A percentile compares a stretch with the other conserved stretches of the same genome.
These are phyloP conservation scores for Philotrypesis tridentata DNA, from an alignment of 1,140 invertebrate species.

Conservation along the genomic window DNA sequence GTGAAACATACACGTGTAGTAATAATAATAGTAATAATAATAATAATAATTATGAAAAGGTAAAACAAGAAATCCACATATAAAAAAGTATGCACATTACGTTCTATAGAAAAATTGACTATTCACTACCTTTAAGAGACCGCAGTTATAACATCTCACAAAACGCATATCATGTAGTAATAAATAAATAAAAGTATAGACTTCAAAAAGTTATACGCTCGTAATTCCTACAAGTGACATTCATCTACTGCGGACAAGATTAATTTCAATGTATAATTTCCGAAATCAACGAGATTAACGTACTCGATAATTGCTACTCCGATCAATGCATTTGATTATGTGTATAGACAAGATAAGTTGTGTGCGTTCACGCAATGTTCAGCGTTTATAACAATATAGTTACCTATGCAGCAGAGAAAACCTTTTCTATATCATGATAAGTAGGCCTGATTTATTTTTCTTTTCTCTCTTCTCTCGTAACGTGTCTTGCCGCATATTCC, in stretches of 20 bases:
- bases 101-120: slow-evolving; percentile 38
- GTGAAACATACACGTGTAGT: background rate
- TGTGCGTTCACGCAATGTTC: too few species aligned
- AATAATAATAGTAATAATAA: too few species aligned
- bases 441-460: background rate
- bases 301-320: too few species aligned
- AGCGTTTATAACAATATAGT: too few species aligned
- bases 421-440: background rate
- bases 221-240: slow-evolving; percentile 45
- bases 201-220: slow-evolving; percentile 37
- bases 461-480: background rate
- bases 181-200: slow-evolving; percentile 51
- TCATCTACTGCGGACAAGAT: too few species aligned
- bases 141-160: slow-evolving; percentile 1
- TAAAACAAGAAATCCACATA: slow-evolving; percentile 39
- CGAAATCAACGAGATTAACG: too few species aligned
- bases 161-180: slow-evolving; percentile 24
- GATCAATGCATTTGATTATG: too few species aligned
- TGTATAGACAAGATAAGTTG: too few species aligned
- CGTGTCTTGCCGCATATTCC: background rate
- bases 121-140: slow-evolving; percentile 28
- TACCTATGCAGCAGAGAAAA: background rate
- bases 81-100: slow-evolving; percentile 24
- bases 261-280: too few species aligned
- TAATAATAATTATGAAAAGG: slow-evolving; percentile 25